These are phyloP conservation scores for Falcaria lacertinaria DNA, from an alignment of 2,888 invertebrate species.

Conservation along the genomic window DNA sequence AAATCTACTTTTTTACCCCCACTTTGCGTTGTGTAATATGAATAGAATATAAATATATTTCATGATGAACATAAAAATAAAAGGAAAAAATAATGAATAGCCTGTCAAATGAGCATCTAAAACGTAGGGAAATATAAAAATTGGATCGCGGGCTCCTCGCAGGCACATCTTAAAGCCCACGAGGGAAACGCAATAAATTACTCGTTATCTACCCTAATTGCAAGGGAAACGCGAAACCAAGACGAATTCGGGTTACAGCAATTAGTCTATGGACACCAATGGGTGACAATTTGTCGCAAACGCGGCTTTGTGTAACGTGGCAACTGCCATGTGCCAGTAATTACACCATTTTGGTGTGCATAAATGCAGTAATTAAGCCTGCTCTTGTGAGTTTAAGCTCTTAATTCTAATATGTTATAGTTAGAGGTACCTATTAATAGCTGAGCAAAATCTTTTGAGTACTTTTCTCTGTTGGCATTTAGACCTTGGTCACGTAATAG, in stretches of 20 bases:
- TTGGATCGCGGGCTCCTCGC: neutral
- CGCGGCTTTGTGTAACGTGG: constrained; percentile 22
- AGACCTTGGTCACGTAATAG: no score
- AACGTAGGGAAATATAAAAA: constrained; percentile 15
- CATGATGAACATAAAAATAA: no score
- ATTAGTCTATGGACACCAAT: constrained; percentile 50
- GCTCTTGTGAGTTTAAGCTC: neutral
- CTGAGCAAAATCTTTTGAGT: no score
- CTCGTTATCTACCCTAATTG: constrained; percentile 62
- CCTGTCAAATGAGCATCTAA: neutral
- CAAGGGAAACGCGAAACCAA: constrained; percentile 48
- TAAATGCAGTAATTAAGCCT: neutral
- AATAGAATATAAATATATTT: no score
- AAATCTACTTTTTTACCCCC: no score
- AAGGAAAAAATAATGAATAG: neutral
- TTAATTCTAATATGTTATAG: no score
- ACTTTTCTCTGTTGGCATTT: no score
- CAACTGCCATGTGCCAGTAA: neutral
- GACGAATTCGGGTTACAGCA: constrained; percentile 42
- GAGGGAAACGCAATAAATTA: constrained; percentile 50
- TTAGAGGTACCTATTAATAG: no score
- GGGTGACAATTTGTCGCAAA: constrained; percentile 42
- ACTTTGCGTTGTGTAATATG: no score
- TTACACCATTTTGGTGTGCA: neutral
- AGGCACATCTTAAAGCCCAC: constrained; percentile 3